Percentiles rank a stretch among this genome's conserved stretches.
phyloP scores from a whole-genome alignment of 2,797 vertebrate species.

The Caiman crocodilus region DNA sequence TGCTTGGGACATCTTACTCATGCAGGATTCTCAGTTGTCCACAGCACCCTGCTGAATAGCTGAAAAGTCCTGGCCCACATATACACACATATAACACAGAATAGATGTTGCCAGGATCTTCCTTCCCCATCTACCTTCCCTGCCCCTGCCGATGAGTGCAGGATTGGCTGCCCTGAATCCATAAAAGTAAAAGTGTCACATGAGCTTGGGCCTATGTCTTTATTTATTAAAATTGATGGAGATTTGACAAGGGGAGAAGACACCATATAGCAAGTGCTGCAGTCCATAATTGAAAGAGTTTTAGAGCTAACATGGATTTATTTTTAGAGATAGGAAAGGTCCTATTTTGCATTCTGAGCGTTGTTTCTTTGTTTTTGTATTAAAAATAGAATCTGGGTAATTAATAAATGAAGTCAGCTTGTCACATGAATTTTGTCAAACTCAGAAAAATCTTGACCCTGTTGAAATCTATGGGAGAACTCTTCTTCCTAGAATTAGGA shows the following conservation, averaged over 20 bases:
- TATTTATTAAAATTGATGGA: not conserved
- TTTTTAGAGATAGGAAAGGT: not conserved
- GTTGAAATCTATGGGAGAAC: not conserved
- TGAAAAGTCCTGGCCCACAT: too few relatives aligned
- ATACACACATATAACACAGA: too few relatives aligned
- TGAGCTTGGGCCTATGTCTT: not conserved
- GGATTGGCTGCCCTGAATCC: too few relatives aligned
- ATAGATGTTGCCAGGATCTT: too few relatives aligned
- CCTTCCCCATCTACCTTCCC: too few relatives aligned
- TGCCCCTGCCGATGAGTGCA: too few relatives aligned
- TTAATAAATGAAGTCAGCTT: not conserved
- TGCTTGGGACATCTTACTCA: not conserved
- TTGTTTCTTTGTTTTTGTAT: not conserved
- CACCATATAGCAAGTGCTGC: not conserved
- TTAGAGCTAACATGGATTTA: not conserved
- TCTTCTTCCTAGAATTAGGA: not conserved
- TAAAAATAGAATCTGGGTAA: not conserved
- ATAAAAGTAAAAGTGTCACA: too few relatives aligned
- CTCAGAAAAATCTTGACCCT: not conserved
- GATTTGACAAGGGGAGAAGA: not conserved
- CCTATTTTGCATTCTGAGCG: not conserved
- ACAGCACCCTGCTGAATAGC: too few relatives aligned
- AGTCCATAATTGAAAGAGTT: not conserved
- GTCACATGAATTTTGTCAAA: not conserved
- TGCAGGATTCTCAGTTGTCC: too few relatives aligned